A percentile compares a stretch with the other conserved stretches of the same genome.
Evolutionary conservation across 2,113 vertebrate species (phyloP).

Genomic region (Mastomys natalensis): DNA sequence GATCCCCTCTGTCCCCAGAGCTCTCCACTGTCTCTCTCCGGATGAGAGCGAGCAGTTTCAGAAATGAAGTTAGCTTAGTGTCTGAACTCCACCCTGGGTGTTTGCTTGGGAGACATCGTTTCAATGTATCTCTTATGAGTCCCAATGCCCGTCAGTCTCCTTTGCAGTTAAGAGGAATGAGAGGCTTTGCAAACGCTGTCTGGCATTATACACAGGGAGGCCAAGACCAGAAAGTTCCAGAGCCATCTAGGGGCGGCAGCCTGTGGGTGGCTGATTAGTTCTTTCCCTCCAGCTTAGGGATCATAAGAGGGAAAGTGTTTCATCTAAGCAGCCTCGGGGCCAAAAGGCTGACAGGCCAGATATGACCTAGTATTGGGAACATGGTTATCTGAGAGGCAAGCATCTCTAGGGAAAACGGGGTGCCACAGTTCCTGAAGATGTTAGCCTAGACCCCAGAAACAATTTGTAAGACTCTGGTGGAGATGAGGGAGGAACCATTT

Average conservation of each 20-base stretch:
- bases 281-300: not conserved
- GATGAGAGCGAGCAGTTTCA: not conserved
- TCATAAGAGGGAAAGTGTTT: not conserved
- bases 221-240: not conserved
- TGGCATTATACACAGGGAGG: not conserved
- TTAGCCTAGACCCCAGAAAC: not conserved
- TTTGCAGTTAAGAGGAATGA: not conserved
- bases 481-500: not conserved
- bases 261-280: not conserved
- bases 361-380: too few species aligned
- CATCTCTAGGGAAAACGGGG: not conserved
- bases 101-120: not conserved
- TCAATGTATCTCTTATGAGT: not conserved
- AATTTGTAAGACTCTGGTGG: not conserved
- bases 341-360: not conserved
- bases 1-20: not conserved
- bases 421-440: not conserved
- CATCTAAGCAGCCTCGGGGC: not conserved
- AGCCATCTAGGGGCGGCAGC: not conserved
- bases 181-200: not conserved
- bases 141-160: fast-evolving
- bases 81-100: not conserved
- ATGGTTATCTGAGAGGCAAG: not conserved
- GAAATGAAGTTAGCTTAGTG: not conserved
- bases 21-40: not conserved